phyloP scores from a whole-genome alignment of 1,140 invertebrate genomes.

The Eriocheir sinensis region DNA sequence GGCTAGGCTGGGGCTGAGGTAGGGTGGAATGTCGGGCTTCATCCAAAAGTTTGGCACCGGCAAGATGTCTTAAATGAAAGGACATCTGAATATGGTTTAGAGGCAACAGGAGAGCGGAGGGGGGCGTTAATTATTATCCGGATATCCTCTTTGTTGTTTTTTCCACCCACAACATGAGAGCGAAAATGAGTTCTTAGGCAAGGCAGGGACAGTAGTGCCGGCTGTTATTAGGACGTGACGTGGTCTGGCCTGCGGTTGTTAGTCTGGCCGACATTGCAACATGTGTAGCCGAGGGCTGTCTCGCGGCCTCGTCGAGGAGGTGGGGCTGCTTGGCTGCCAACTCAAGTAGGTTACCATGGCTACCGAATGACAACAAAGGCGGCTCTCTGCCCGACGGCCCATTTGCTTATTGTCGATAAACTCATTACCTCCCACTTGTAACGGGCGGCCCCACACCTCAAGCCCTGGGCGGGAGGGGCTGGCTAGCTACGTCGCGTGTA shows the following conservation, averaged over 20 bases:
- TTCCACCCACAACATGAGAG: no score
- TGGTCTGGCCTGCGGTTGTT: not conserved
- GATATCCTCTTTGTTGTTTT: no score
- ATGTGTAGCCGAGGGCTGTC: not conserved
- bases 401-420: slow-evolving; percentile 18
- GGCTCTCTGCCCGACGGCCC: not conserved
- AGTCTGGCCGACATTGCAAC: not conserved
- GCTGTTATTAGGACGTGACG: no score
- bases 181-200: no score
- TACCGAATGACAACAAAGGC: not conserved
- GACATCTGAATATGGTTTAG: not conserved
- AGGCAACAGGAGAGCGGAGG: not conserved
- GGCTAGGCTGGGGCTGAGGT: no score
- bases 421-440: slow-evolving; percentile 7
- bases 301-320: not conserved
- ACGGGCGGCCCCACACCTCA: not conserved
- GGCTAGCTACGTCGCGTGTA: no score
- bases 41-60: not conserved
- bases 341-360: not conserved
- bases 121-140: not conserved
- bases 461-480: not conserved
- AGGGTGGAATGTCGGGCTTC: no score
- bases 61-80: not conserved
- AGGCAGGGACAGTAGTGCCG: no score
- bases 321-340: not conserved